Conservation (phyloP, 2,888 invertebrate species). For the Drosophila lutescens region DNA sequence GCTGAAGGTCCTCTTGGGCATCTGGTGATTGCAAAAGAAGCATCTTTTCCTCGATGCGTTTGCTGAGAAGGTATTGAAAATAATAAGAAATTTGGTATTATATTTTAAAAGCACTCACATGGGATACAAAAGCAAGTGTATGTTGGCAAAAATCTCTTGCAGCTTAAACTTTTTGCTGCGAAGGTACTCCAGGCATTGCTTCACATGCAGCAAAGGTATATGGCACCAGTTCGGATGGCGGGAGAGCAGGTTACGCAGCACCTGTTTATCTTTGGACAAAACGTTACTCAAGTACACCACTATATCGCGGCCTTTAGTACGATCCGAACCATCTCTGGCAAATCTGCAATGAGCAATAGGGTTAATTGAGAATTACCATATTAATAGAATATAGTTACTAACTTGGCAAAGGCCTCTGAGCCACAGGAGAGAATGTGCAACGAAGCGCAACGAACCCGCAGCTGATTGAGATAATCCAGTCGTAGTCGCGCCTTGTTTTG, state of each 20-base stretch:
- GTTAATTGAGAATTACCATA: no score
- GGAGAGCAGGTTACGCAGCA: constrained; percentile 83
- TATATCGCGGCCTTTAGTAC: constrained; percentile 85
- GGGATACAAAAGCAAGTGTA: constrained; percentile 89
- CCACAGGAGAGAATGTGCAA: constrained; percentile 84
- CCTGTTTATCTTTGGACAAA: constrained; percentile 73
- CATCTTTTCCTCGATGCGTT: constrained; percentile 82
- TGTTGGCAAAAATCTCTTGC: constrained; percentile 86
- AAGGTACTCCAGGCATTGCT: constrained; percentile 87
- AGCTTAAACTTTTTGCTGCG: constrained; percentile 85
- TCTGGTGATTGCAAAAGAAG: constrained; percentile 63
- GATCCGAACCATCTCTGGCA: constrained; percentile 86
- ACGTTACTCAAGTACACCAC: constrained; percentile 83
- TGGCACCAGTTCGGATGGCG: constrained; percentile 88
- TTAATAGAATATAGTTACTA: constrained; percentile 41
- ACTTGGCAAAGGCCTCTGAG: constrained; percentile 84
- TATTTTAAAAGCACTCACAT: constrained; percentile 84
- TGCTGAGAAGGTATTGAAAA: constrained; percentile 52
- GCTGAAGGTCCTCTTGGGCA: constrained; percentile 68
- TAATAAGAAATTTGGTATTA: not conserved
- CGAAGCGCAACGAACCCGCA: constrained; percentile 85
- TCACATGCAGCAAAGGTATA: constrained; percentile 86
- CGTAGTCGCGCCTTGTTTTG: constrained; percentile 85
- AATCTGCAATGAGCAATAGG: constrained; percentile 81
- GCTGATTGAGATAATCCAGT: constrained; percentile 85